Evolutionary conservation across 1,140 invertebrate genomes (phyloP).

Genomic region (Battus philenor): DNA sequence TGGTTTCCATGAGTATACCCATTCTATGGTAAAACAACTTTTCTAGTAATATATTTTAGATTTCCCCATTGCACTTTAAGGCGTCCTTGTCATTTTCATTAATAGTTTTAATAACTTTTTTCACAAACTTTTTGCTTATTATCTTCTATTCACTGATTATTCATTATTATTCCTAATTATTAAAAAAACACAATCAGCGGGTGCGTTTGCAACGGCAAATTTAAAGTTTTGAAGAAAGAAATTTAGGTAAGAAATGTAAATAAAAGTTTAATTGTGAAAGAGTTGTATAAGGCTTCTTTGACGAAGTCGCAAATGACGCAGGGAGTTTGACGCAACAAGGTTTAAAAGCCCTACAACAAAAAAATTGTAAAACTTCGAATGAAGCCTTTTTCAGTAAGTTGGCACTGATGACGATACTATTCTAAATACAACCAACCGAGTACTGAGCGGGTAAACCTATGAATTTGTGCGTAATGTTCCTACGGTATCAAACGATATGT

Average conservation of each 20-base stretch:
- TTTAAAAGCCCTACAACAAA: background rate
- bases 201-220: background rate
- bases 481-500: too few relatives aligned
- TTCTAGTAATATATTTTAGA: constrained; percentile 33
- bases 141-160: background rate
- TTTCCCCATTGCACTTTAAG: constrained; percentile 42
- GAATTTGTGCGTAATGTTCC: too few relatives aligned
- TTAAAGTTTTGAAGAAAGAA: background rate
- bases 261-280: background rate
- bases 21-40: constrained; percentile 50
- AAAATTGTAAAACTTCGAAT: background rate
- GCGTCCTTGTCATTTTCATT: constrained; percentile 27
- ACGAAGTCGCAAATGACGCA: background rate
- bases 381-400: background rate
- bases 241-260: background rate
- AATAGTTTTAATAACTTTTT: background rate
- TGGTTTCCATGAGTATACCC: constrained; percentile 66
- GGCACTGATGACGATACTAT: background rate
- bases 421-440: too few relatives aligned
- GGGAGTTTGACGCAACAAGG: background rate
- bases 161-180: background rate
- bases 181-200: constrained; percentile 8
- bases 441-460: too few relatives aligned
- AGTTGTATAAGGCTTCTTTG: background rate
- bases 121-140: constrained; percentile 6